A percentile compares a stretch with the other conserved stretches of the same genome.
Evolutionary conservation across 1,140 invertebrate genomes (phyloP).

Genomic region (Amyelois transitella): DNA sequence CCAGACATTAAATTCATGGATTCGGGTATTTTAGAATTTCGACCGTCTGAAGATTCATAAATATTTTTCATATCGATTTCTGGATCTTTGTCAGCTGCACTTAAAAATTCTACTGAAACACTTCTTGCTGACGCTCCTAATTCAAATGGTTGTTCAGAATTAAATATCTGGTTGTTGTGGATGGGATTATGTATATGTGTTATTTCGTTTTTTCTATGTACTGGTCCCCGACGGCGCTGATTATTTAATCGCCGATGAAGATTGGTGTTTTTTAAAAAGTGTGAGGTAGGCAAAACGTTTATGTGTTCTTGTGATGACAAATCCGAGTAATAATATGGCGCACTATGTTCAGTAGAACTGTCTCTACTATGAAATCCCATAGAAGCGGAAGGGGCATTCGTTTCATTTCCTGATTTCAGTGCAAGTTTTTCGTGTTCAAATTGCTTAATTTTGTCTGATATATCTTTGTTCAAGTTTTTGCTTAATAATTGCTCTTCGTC

Average conservation of each 20-base stretch:
- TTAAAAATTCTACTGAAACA: slow-evolving; percentile 80
- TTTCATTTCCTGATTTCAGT: slow-evolving; percentile 40
- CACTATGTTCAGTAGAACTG: slow-evolving; percentile 76
- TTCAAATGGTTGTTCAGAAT: slow-evolving; percentile 69
- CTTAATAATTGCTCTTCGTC: slow-evolving; percentile 52
- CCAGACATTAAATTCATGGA: slow-evolving; percentile 65
- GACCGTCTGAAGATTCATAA: slow-evolving; percentile 81
- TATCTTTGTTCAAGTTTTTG: slow-evolving; percentile 61
- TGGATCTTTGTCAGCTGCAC: slow-evolving; percentile 79
- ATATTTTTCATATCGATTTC: slow-evolving; percentile 85
- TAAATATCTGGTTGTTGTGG: slow-evolving; percentile 55
- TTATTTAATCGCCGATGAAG: slow-evolving; percentile 79
- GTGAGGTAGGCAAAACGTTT: slow-evolving; percentile 57
- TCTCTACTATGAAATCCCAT: slow-evolving; percentile 70
- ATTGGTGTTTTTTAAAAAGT: slow-evolving; percentile 70
- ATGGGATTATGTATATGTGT: slow-evolving; percentile 88
- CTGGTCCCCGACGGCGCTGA: slow-evolving; percentile 75
- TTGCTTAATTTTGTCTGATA: slow-evolving; percentile 65
- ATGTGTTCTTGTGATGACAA: slow-evolving; percentile 76
- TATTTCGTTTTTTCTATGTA: slow-evolving; percentile 82
- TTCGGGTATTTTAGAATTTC: slow-evolving; percentile 75
- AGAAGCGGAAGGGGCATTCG: slow-evolving; percentile 44
- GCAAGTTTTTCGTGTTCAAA: slow-evolving; percentile 58
- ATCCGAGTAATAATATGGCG: slow-evolving; percentile 92
- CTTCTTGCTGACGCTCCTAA: slow-evolving; percentile 79